A percentile compares a stretch with the other conserved stretches of the same genome.
These are phyloP conservation scores for Gallinago stenura DNA, from an alignment of 2,797 vertebrate genomes.

Conservation along the genomic window DNA sequence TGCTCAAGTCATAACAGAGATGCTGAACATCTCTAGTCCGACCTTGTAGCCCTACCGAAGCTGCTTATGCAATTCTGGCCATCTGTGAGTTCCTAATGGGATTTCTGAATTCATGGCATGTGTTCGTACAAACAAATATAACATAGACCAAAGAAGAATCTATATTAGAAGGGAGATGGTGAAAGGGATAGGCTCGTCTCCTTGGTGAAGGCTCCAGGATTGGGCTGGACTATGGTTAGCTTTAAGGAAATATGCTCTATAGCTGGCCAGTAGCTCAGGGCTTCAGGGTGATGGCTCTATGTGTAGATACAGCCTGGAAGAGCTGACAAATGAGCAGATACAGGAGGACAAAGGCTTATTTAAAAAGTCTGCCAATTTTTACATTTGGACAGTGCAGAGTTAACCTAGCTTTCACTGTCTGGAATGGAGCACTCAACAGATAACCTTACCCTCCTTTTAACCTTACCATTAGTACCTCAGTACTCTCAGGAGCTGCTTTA, in stretches of 20 bases:
- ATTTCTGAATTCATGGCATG: not conserved
- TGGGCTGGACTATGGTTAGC: not conserved
- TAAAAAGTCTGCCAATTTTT: not conserved
- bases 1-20: not conserved
- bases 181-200: not conserved
- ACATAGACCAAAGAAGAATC: not conserved
- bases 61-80: not conserved
- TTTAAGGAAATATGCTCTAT: not conserved
- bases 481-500: constrained; percentile 23
- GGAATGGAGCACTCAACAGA: not conserved
- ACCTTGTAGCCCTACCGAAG: not conserved
- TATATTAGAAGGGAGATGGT: not conserved
- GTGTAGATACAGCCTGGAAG: not conserved
- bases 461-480: not conserved
- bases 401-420: not conserved
- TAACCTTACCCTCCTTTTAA: not conserved
- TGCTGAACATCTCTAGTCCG: not conserved
- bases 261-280: not conserved
- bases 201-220: not conserved
- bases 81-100: not conserved
- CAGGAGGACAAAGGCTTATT: not conserved
- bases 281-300: not conserved
- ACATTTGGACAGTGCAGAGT: not conserved
- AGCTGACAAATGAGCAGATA: not conserved
- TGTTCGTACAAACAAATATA: not conserved